Conservation (phyloP, 64 coral and sea anemone species). For the Acropora yongei region DNA sequence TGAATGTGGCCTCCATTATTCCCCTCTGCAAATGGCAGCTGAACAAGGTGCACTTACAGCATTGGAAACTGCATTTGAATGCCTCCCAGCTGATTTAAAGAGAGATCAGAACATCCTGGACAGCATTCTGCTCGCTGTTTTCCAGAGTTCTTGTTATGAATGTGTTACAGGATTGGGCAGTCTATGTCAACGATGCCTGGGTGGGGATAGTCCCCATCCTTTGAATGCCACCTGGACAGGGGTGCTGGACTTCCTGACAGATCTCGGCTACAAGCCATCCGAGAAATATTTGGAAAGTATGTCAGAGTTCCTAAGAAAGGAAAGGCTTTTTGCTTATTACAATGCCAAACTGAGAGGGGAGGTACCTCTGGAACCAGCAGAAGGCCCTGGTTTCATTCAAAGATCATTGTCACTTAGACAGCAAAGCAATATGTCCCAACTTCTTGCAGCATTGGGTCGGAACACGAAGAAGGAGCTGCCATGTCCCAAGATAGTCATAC, state of each 20-base stretch:
- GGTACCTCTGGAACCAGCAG: conserved; percentile 18
- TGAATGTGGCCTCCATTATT: conserved; percentile 78
- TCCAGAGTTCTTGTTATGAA: conserved; percentile 85
- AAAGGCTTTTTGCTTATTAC: conserved; percentile 55
- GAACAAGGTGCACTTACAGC: conserved; percentile 81
- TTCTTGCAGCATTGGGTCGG: conserved; percentile 20
- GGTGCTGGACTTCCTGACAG: conserved; percentile 65
- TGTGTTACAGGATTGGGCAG: conserved; percentile 78
- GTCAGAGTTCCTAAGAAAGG: conserved; percentile 39
- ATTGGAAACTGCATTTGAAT: conserved; percentile 68
- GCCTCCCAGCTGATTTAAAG: conserved; percentile 53
- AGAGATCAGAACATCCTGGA: conserved; percentile 47
- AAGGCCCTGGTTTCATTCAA: conserved; percentile 43
- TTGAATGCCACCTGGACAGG: conserved; percentile 78
- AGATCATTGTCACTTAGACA: conserved; percentile 44
- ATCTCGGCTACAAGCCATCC: conserved; percentile 66
- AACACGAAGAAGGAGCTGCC: conserved; percentile 41
- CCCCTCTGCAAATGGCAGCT: conserved; percentile 85
- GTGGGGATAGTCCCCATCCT: conserved; percentile 54
- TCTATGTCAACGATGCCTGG: conserved; percentile 68
- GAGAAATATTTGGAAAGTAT: conserved; percentile 63
- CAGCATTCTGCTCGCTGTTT: conserved; percentile 77
- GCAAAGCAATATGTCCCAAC: conserved; percentile 30
- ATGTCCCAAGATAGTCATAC: conserved; percentile 23
- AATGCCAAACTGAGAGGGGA: conserved; percentile 52